Evolutionary conservation across 2,113 vertebrate genomes (phyloP), one percentile per base, ranked within the genome.

Genomic region (Ictalurus furcatus): DNA sequence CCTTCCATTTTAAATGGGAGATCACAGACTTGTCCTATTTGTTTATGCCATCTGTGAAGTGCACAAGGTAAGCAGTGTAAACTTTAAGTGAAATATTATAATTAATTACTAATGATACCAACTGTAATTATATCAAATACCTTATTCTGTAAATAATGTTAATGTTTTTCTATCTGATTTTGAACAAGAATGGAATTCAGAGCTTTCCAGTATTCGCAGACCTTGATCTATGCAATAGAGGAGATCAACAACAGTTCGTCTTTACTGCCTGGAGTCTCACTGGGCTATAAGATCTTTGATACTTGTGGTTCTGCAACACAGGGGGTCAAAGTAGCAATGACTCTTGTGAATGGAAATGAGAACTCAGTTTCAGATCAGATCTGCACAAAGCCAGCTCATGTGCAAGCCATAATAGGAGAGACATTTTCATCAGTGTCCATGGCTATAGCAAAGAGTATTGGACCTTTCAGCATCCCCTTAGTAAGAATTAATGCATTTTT

Each of bases 271-370:
- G 86, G 93, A 73, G 81, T 95, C 56, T 94, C 90, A 65, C 91
- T 96, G 86, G 95, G 95, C 59, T 96, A 95, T 89, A 95, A 92
- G 85, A 96, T 96, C 21, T 96, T 94, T 85, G 90, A 95, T 87
- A 88, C 88, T 48, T 96, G 96, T 92, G 94, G 94, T 73, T 94
- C 93, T 7, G 92, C 94, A 92, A 93, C 96, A 91, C 63, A 95
- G 76, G 94, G 93, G 90, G 94, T 95, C 58, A 94, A 93, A 11
- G 87, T 95, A 81, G 85, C 93, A 14, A 89, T 96, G 88, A 52
- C 93, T 6, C 91, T 96, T 84, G 76, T 93, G 28, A 96, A 94
- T 88, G 95, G 94, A 86, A 69, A 90, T 19, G 54, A n/a, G 28
- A 87, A 58, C 2, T 34, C 92, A 73, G 91, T 52, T 54, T 48